Evolutionary conservation across 2,888 invertebrate species (phyloP).

Genomic region (Drosophila setosimentum): DNA sequence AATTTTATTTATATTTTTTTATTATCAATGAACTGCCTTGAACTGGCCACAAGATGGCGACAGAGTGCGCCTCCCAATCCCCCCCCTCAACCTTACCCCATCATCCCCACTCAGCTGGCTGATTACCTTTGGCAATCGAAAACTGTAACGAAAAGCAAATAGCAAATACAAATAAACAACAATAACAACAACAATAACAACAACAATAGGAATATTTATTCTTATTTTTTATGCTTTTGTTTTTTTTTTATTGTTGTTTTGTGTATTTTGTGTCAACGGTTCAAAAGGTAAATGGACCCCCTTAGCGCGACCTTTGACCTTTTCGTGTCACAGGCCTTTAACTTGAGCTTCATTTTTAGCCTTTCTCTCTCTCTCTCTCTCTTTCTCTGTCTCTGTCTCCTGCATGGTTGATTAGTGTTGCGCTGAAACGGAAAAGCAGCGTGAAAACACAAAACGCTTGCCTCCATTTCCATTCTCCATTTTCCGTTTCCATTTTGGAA

Average conservation of each 20-base stretch:
- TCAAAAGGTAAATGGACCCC: slow-evolving; percentile 73
- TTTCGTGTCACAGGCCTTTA: slow-evolving; percentile 49
- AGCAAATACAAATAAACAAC: slow-evolving; percentile 21
- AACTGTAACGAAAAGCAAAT: slow-evolving; percentile 21
- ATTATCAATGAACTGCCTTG: slow-evolving; percentile 72
- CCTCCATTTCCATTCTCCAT: not conserved
- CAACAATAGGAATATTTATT: not conserved
- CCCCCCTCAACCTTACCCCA: not conserved
- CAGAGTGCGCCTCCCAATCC: not conserved
- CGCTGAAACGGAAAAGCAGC: slow-evolving; percentile 66
- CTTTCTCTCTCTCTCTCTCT: not conserved
- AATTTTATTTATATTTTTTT: slow-evolving; percentile 24
- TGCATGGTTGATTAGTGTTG: slow-evolving; percentile 43
- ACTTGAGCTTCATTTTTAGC: slow-evolving; percentile 15
- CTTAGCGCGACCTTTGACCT: slow-evolving; percentile 71
- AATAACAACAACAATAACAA: slow-evolving; percentile 13
- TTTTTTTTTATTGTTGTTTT: slow-evolving; percentile 4
- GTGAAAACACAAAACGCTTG: slow-evolving; percentile 62
- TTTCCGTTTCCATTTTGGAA: slow-evolving; percentile 8
- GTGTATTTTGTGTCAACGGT: slow-evolving; percentile 62
- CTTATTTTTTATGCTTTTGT: not conserved
- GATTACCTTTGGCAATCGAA: slow-evolving; percentile 40
- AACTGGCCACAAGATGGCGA: slow-evolving; percentile 41
- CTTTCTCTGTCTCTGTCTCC: not conserved
- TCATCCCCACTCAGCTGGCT: not conserved